Conservation (phyloP, 2,113 vertebrate genomes). For the Pipra filicauda region DNA sequence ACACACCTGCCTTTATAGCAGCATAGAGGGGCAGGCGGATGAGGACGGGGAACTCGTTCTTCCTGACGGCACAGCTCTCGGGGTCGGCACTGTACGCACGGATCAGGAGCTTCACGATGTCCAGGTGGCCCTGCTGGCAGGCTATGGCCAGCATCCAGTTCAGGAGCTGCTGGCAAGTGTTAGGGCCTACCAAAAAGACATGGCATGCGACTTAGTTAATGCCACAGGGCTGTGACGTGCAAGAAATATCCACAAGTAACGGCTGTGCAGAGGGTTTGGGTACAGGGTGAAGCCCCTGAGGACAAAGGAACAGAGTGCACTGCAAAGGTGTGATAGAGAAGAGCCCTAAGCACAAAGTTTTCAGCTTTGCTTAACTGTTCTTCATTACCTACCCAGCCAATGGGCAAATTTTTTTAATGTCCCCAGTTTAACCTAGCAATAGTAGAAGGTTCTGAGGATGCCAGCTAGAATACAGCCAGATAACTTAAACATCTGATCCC, state of each 20-base stretch:
- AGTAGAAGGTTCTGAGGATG: not conserved
- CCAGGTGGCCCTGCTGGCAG: slow-evolving; percentile 87
- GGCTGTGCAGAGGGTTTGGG: not conserved
- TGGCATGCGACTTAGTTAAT: not conserved
- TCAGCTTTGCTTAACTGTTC: not conserved
- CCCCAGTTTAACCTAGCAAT: not conserved
- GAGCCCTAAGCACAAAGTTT: not conserved
- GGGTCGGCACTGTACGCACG: slow-evolving; percentile 81
- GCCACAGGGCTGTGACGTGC: accelerated
- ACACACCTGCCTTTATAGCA: slow-evolving; percentile 86
- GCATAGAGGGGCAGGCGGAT: slow-evolving; percentile 87
- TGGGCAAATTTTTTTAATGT: not conserved
- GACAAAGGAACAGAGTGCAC: not conserved
- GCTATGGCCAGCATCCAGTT: slow-evolving; percentile 91
- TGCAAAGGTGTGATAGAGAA: not conserved
- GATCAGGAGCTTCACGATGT: slow-evolving; percentile 85
- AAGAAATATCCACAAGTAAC: not conserved
- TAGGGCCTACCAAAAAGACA: slow-evolving; percentile 61
- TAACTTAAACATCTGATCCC: not conserved
- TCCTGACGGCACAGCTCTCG: slow-evolving; percentile 81
- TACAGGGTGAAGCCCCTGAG: not conserved
- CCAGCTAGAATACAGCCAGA: not conserved
- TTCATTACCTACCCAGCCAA: not conserved
- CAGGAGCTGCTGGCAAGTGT: slow-evolving; percentile 78
- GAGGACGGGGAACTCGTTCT: slow-evolving; percentile 86